Evolutionary conservation across 2,797 vertebrate genomes (phyloP).

Genomic region (Anniella stebbinsi): DNA sequence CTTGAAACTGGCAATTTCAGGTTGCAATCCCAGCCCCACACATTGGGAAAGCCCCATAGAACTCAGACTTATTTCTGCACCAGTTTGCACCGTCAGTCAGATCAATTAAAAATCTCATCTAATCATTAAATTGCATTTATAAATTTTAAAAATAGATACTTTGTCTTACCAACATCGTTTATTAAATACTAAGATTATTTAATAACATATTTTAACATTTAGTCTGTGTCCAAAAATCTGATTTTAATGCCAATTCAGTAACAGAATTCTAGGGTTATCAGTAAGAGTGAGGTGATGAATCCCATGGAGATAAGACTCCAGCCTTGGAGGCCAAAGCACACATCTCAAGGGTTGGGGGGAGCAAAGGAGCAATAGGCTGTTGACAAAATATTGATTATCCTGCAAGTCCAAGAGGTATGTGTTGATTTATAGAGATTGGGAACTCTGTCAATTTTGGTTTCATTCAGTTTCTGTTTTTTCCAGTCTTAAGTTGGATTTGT

Average conservation of each 20-base stretch:
- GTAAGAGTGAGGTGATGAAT: background rate
- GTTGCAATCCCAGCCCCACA: background rate
- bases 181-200: conserved; percentile 52
- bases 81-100: background rate
- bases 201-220: conserved; percentile 32
- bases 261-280: background rate
- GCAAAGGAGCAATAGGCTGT: background rate
- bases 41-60: background rate
- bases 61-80: background rate
- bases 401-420: background rate
- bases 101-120: background rate
- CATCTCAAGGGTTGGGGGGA: background rate
- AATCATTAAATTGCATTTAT: conserved; percentile 13
- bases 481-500: too few species aligned
- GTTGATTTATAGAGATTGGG: background rate
- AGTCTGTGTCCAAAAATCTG: background rate
- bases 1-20: background rate
- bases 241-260: background rate
- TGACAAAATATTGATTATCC: background rate
- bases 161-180: background rate
- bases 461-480: too few species aligned
- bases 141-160: background rate
- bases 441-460: too few species aligned
- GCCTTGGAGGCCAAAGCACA: background rate
- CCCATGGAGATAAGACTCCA: background rate